These are phyloP conservation scores for Scaptomyza hsui DNA, from an alignment of 1,140 invertebrate species.

Conservation along the genomic window DNA sequence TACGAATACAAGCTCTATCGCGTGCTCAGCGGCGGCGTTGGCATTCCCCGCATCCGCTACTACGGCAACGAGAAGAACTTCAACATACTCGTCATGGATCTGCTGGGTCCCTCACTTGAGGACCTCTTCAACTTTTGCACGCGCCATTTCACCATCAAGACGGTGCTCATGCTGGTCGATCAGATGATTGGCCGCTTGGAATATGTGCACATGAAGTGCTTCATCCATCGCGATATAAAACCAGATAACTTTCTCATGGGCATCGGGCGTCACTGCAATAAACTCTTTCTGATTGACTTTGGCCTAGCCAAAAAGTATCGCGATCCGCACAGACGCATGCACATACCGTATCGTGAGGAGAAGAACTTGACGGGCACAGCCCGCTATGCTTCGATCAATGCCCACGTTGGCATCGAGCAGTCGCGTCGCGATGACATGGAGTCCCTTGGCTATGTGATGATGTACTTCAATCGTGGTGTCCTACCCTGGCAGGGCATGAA, in stretches of 20 bases:
- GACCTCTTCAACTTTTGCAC: constrained; percentile 99
- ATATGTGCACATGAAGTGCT: constrained; percentile 97
- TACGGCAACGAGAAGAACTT: constrained; percentile 96
- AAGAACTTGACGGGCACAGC: constrained; percentile 99
- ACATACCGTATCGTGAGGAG: constrained; percentile 97
- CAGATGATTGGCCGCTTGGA: constrained; percentile 96
- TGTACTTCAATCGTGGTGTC: constrained; percentile 97
- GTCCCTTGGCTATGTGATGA: constrained; percentile 97
- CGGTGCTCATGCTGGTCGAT: constrained; percentile 98
- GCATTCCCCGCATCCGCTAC: constrained; percentile 97
- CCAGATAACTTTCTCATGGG: constrained; percentile 99
- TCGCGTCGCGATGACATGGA: constrained; percentile 98
- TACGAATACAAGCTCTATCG: constrained; percentile 98
- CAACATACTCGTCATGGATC: constrained; percentile 98
- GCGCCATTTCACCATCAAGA: constrained; percentile 98
- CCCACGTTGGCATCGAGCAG: constrained; percentile 96
- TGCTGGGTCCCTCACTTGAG: constrained; percentile 97
- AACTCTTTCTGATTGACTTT: constrained; percentile 98
- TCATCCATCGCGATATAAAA: constrained; percentile 98
- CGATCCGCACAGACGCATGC: constrained; percentile 93
- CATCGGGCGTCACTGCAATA: constrained; percentile 97
- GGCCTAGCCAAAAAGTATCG: constrained; percentile 98
- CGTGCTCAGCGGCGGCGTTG: constrained; percentile 96
- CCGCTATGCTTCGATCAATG: constrained; percentile 98
- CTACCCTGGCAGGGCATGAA: constrained; percentile 97